Conservation (phyloP, 2,888 invertebrate genomes). For the Calameuta filiformis region DNA sequence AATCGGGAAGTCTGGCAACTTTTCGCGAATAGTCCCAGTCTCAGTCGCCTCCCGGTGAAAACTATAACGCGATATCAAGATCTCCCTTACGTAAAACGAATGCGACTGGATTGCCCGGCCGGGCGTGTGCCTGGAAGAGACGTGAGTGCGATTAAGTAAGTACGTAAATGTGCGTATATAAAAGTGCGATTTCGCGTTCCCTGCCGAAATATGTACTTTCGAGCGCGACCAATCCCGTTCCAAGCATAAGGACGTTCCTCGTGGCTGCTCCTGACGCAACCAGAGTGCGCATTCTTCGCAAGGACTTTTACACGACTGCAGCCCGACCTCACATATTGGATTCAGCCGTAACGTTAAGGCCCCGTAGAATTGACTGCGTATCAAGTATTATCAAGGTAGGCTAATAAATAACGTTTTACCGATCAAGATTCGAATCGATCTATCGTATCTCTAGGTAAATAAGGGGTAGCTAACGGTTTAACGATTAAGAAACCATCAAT, state of each 20-base stretch:
- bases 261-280: conserved; percentile 6
- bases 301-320: conserved; percentile 25
- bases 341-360: not conserved
- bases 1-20: not conserved
- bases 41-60: conserved; percentile 29
- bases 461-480: not conserved
- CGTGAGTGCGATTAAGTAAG: not conserved
- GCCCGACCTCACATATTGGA: not conserved
- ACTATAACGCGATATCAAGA: conserved; percentile 38
- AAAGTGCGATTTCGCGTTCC: not conserved
- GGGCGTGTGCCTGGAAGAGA: not conserved
- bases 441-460: not conserved
- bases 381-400: not conserved
- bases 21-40: not conserved
- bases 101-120: not conserved
- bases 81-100: conserved; percentile 37
- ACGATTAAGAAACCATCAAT: not conserved
- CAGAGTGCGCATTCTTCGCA: conserved; percentile 37
- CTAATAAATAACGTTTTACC: not conserved
- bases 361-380: not conserved
- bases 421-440: not conserved
- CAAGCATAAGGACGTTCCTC: not conserved
- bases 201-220: not conserved
- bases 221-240: not conserved
- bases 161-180: not conserved